phyloP scores from a whole-genome alignment of 2,888 invertebrate genomes.

The Chloroclystis v-ata region DNA sequence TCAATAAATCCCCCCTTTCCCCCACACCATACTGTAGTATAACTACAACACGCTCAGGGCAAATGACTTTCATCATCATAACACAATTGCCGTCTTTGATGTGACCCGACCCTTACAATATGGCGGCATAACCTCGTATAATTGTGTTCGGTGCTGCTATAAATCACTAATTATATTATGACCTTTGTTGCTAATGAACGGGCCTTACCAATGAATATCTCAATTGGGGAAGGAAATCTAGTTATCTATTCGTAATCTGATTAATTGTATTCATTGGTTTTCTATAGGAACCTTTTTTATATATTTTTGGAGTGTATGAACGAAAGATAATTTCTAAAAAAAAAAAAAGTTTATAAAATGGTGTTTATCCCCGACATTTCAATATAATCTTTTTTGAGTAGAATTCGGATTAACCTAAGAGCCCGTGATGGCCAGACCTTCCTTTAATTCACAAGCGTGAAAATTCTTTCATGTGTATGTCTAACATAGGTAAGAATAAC shows the following conservation, averaged over 20 bases:
- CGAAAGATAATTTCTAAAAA: too few species aligned
- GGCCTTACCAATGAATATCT: constrained; percentile 10
- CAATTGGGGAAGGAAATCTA: neutral
- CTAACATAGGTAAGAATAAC: too few species aligned
- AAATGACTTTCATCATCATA: constrained; percentile 9
- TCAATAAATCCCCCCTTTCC: neutral
- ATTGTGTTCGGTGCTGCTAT: constrained; percentile 56
- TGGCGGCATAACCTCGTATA: constrained; percentile 35
- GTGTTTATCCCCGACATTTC: too few species aligned
- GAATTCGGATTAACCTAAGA: too few species aligned
- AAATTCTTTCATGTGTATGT: too few species aligned
- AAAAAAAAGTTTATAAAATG: too few species aligned
- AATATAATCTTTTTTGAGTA: too few species aligned
- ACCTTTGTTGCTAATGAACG: constrained; percentile 46
- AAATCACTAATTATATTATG: constrained; percentile 66
- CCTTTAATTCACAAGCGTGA: too few species aligned
- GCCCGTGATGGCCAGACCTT: too few species aligned
- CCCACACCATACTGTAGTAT: neutral
- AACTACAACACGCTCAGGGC: neutral
- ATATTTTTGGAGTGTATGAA: too few species aligned
- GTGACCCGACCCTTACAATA: constrained; percentile 33
- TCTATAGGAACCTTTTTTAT: too few species aligned
- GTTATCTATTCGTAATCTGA: neutral
- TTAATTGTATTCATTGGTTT: too few species aligned
- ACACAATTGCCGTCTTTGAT: constrained; percentile 14